These are phyloP conservation scores for Apantesis nais DNA, from an alignment of 2,888 invertebrate species.

Conservation along the genomic window DNA sequence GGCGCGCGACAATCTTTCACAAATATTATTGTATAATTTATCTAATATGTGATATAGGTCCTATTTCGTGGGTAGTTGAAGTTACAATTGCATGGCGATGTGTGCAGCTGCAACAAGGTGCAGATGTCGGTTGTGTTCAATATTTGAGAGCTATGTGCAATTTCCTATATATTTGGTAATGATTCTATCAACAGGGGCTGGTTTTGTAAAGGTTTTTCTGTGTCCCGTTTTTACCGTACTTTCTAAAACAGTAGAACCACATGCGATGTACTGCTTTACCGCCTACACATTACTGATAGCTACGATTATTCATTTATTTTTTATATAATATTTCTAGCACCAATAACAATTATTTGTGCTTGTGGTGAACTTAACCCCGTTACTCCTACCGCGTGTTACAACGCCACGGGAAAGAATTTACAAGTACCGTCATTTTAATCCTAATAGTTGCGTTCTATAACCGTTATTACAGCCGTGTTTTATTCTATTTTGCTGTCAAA, in stretches of 20 bases:
- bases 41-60: conserved; percentile 11
- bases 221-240: neutral
- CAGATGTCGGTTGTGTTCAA: conserved; percentile 51
- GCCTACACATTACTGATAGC: neutral
- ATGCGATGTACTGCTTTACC: neutral
- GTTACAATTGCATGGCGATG: conserved; percentile 8
- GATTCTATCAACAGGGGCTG: conserved; percentile 36
- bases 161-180: conserved; percentile 59
- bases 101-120: conserved; percentile 47
- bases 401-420: too few relatives aligned
- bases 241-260: neutral
- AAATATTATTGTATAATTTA: conserved; percentile 52
- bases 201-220: neutral
- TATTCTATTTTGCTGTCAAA: too few relatives aligned
- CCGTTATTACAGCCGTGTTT: too few relatives aligned
- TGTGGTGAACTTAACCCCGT: too few relatives aligned
- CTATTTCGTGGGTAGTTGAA: neutral
- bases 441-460: too few relatives aligned
- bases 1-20: conserved; percentile 61
- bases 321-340: too few relatives aligned
- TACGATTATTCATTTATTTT: too few relatives aligned
- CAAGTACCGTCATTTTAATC: too few relatives aligned
- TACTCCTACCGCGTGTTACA: too few relatives aligned
- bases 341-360: too few relatives aligned
- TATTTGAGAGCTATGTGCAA: conserved; percentile 52